Evolutionary conservation across 2,888 invertebrate genomes (phyloP).

Genomic region (Synanthedon myopaeformis): DNA sequence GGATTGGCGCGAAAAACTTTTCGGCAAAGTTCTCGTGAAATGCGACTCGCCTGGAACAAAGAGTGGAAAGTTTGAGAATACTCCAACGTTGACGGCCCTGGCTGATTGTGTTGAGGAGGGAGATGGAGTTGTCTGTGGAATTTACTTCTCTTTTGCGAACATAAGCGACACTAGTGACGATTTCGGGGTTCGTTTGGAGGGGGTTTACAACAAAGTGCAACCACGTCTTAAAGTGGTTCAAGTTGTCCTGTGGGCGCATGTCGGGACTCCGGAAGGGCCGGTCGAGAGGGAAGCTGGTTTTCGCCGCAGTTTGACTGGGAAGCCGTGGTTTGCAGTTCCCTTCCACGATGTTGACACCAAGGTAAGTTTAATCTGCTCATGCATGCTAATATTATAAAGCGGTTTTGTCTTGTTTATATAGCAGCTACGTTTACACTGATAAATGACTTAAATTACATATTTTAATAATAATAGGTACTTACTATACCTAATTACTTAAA

Average conservation of each 20-base stretch:
- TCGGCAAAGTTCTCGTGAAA: constrained; percentile 67
- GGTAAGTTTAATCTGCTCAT: constrained; percentile 44
- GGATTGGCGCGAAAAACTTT: constrained; percentile 74
- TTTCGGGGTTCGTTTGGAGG: constrained; percentile 73
- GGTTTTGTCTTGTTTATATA: too few relatives aligned
- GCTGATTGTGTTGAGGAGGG: constrained; percentile 57
- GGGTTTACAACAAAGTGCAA: constrained; percentile 63
- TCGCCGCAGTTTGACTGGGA: constrained; percentile 70
- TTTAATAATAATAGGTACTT: too few relatives aligned
- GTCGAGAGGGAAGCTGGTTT: constrained; percentile 76
- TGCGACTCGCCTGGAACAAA: constrained; percentile 54
- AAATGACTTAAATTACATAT: too few relatives aligned
- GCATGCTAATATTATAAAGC: too few relatives aligned
- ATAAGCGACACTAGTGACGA: constrained; percentile 77
- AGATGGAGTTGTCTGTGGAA: constrained; percentile 68
- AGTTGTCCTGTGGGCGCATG: constrained; percentile 76
- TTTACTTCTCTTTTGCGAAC: constrained; percentile 80
- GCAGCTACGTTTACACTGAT: too few relatives aligned
- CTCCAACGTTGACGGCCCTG: constrained; percentile 55
- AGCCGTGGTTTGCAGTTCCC: constrained; percentile 79
- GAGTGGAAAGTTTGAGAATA: constrained; percentile 55
- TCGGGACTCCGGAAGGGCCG: constrained; percentile 69
- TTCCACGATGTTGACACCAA: constrained; percentile 78
- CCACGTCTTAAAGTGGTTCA: constrained; percentile 74
- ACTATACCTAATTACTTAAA: too few relatives aligned